Percentiles rank a stretch among this genome's conserved stretches.
These are phyloP conservation scores for Chionodraco myersi DNA, from an alignment of 2,113 vertebrate genomes.

Conservation along the genomic window DNA sequence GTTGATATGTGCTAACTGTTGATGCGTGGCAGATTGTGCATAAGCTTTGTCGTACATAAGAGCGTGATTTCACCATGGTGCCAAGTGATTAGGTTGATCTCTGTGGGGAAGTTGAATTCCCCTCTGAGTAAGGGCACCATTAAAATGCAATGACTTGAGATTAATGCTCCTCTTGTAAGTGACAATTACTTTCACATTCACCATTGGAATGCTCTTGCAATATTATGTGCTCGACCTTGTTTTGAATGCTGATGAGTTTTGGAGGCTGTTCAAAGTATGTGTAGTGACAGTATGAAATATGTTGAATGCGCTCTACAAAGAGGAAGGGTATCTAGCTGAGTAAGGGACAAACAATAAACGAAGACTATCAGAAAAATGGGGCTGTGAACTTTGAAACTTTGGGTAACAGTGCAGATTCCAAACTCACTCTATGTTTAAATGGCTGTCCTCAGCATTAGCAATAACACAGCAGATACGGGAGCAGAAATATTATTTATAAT, in stretches of 20 bases:
- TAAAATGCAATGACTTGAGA: slow-evolving; percentile 70
- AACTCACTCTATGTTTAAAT: slow-evolving; percentile 36
- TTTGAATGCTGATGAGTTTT: slow-evolving; percentile 69
- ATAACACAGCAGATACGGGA: slow-evolving; percentile 11
- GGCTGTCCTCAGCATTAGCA: slow-evolving; percentile 42
- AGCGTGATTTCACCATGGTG: slow-evolving; percentile 6
- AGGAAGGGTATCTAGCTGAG: slow-evolving; percentile 63
- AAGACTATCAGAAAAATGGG: slow-evolving; percentile 61
- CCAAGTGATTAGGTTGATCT: slow-evolving; percentile 54
- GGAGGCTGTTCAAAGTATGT: slow-evolving; percentile 30
- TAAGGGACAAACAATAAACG: slow-evolving; percentile 68
- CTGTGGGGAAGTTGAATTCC: slow-evolving; percentile 52
- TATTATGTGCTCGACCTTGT: slow-evolving; percentile 51
- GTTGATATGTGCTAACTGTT: slow-evolving; percentile 1
- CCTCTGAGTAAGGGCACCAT: slow-evolving; percentile 54
- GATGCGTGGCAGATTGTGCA: background rate
- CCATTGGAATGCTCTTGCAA: slow-evolving; percentile 51
- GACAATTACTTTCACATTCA: slow-evolving; percentile 76
- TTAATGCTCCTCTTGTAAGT: slow-evolving; percentile 71
- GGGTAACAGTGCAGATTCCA: slow-evolving; percentile 41
- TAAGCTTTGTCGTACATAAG: slow-evolving; percentile 8
- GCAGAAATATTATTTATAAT: slow-evolving; percentile 27
- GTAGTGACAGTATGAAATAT: slow-evolving; percentile 42
- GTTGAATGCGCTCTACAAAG: slow-evolving; percentile 47
- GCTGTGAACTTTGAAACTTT: slow-evolving; percentile 44